phyloP scores from a whole-genome alignment of 2,888 invertebrate genomes.

The Drosophila imparisetae region DNA sequence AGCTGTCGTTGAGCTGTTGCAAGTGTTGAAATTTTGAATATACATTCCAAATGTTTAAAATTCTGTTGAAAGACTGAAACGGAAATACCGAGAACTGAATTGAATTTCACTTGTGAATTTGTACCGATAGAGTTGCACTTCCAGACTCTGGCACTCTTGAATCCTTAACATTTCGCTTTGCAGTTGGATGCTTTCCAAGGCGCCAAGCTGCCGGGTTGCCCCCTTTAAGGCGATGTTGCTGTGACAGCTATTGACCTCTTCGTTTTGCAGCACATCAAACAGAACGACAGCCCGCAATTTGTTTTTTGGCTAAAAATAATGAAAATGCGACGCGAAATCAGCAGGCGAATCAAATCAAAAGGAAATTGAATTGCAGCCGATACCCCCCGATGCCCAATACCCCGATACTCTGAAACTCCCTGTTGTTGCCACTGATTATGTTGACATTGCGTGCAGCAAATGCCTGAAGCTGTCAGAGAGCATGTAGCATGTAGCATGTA shows the following conservation, averaged over 20 bases:
- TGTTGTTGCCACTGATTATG: constrained; percentile 54
- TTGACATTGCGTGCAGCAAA: constrained; percentile 76
- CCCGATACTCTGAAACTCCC: neutral
- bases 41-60: neutral
- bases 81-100: neutral
- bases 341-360: constrained; percentile 58
- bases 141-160: neutral
- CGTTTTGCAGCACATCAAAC: constrained; percentile 15
- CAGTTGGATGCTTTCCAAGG: constrained; percentile 9
- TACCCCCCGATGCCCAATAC: neutral
- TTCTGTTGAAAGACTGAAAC: neutral
- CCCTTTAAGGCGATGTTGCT: constrained; percentile 2
- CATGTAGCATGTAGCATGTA: constrained; percentile 17
- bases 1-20: constrained; percentile 3
- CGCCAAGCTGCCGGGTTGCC: constrained; percentile 7
- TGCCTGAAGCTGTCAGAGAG: constrained; percentile 31
- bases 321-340: constrained; percentile 45
- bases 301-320: constrained; percentile 51
- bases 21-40: constrained; percentile 1
- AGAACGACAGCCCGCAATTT: constrained; percentile 3
- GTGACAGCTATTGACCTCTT: constrained; percentile 24
- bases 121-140: neutral
- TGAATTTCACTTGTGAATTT: neutral
- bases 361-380: constrained; percentile 75
- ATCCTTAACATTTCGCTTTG: constrained; percentile 5